Evolutionary conservation across 2,888 invertebrate species (phyloP), one percentile per base, ranked within the genome.

Genomic region (Eupeodes luniger): DNA sequence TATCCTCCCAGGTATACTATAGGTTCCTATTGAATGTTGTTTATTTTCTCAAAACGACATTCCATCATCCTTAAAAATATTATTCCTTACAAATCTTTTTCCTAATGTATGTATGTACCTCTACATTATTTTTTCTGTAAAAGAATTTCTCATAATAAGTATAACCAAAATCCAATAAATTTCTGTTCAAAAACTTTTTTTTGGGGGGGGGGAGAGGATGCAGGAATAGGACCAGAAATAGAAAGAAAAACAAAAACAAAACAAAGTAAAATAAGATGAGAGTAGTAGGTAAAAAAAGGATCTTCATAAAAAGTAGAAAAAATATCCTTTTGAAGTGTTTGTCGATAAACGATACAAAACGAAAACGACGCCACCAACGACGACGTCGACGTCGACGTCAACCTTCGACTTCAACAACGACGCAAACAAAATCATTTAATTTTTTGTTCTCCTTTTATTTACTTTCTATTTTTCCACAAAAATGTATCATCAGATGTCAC

Each of bases 301-400:
- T 36, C 34, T 59, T 59, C 9, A 59, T 34, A 14, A 59, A 59
- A 34, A 59, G 34, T 44, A 19, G 19, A 64, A 16, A 16, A 64
- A 64, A 64, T 47, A 64, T 64, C 64, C 12, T 64, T 64, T 64
- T 64, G 64, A 64, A 64, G 59, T 59, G 40, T 19, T 47, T 47
- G 7, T 64, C 64, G 7, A 59, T 59, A 59, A 1, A 40, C 40
- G 40, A 40, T 40, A 47, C 11, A 9, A 7, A 11, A 47, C 47
- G 47, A 12, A 5, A 44, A 10, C 47, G 47, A 12, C 10, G 47
- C 47, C 10, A 11, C 4, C 10, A 4, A 12, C 12, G 47, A 47
- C 4, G 57, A 27, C 27, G 53, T 16, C 16, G 36, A 36, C 2
- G 19, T 19, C 27, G 27, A 27, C 55, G 53, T 27, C 27, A 27